Conservation (phyloP, 64 coral and sea anemone genomes). For the Astreopora myriophthalma region DNA sequence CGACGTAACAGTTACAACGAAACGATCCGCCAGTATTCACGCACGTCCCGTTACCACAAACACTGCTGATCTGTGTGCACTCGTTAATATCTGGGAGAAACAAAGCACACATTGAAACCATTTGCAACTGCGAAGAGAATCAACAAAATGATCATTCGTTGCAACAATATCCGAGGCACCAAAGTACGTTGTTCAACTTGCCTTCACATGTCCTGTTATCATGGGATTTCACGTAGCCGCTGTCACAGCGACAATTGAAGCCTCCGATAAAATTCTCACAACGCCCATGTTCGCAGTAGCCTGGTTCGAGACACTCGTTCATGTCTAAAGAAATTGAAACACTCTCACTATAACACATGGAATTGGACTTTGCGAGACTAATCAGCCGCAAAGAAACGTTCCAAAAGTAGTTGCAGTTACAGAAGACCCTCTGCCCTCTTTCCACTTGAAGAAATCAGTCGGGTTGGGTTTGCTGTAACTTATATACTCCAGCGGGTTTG, state of each 20-base stretch:
- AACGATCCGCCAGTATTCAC: conserved; percentile 87
- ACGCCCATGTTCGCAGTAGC: conserved; percentile 77
- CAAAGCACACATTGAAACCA: neutral
- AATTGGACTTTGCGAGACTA: too few species aligned
- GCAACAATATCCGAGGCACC: neutral
- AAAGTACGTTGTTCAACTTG: neutral
- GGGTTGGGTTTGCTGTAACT: too few species aligned
- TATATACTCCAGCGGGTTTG: too few species aligned
- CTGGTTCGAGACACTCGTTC: conserved; percentile 76
- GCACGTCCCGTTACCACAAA: conserved; percentile 87
- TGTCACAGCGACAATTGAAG: conserved; percentile 69
- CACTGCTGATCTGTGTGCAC: conserved; percentile 56
- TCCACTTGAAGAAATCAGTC: too few species aligned
- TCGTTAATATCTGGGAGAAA: conserved; percentile 82
- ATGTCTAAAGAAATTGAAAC: conserved; percentile 52
- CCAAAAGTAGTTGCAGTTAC: too few species aligned
- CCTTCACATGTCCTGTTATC: conserved; percentile 75
- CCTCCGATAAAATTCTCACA: conserved; percentile 79
- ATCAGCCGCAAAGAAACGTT: too few species aligned
- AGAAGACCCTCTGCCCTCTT: too few species aligned
- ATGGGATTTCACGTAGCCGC: conserved; percentile 42
- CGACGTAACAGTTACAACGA: conserved; percentile 70
- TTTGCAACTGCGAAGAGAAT: neutral
- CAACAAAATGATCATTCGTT: neutral
- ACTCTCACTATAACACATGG: too few species aligned